Evolutionary conservation across 1,140 invertebrate genomes (phyloP), one percentile per base, ranked within the genome.

Genomic region (Drosophila kurseongensis): DNA sequence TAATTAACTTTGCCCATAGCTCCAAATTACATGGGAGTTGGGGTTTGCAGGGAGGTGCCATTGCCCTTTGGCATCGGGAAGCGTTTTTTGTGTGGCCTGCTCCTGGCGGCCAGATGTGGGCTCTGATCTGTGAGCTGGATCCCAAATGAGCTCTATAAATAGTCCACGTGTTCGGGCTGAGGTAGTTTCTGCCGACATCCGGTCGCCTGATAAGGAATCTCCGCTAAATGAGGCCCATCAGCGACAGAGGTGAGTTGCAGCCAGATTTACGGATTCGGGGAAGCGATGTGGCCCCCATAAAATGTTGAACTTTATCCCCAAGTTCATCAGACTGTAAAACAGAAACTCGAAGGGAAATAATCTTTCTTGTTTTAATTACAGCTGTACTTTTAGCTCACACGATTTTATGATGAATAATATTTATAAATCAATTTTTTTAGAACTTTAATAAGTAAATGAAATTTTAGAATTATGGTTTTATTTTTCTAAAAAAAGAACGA

Each of bases 1-100:
- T 89, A 89, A 89, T 89, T 90, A 89, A 89, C 84, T 84, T 89
- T 78, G 80, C 65, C 73, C 45, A 48, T 48, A 75, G 79, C 75
- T 71, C 41, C 40, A 32, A 79, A 47, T 76, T 48, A 67, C 32
- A 35, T 47, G 44, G 61, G 27, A 60, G 60, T 59, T 48, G 45
- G 60, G 41, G 32, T 7, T n/a, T 47, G 8, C 27, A 4, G 14
- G 29, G 47, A 44, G 59, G 59, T 41, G 66, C 45, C 57, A 40
- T 27, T 69, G 65, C 35, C 50, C 62, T 56, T 42, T 68, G 47
- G 47, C 65, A 29, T 7, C 23, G 61, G 14, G 29, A 50, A 52
- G 16, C 54, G 41, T 47, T 38, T 29, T 56, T 45, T 38, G 16
- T 56, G 18, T 48, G 68, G 45, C 45, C 14, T 36, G 32, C 35